These are phyloP conservation scores for Drosophila setosimentum DNA, from an alignment of 2,888 invertebrate species.

Conservation along the genomic window DNA sequence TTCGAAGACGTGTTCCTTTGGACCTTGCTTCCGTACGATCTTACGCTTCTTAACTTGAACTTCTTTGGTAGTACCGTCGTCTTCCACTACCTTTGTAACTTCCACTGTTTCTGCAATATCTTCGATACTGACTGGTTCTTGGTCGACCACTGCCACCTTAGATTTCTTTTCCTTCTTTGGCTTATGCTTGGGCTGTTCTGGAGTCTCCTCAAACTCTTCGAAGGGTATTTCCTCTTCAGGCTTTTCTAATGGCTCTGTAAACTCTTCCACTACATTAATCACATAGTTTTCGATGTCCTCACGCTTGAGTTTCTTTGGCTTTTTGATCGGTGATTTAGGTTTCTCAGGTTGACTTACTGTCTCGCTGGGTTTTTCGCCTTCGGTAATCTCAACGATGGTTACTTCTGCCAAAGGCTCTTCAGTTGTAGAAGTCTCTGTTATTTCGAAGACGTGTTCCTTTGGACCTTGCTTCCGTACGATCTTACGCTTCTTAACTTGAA, in stretches of 20 bases:
- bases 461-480: slow-evolving; percentile 85
- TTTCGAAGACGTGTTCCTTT: slow-evolving; percentile 84
- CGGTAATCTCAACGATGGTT: background rate
- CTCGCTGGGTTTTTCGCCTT: background rate
- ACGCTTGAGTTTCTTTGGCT: slow-evolving; percentile 58
- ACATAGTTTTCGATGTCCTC: slow-evolving; percentile 71
- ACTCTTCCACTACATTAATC: slow-evolving; percentile 68
- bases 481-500: slow-evolving; percentile 84
- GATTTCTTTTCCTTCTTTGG: background rate
- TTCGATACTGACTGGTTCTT: slow-evolving; percentile 47
- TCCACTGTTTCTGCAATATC: slow-evolving; percentile 73
- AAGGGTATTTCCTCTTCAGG: background rate
- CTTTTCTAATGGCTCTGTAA: slow-evolving; percentile 15
- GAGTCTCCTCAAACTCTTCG: slow-evolving; percentile 52
- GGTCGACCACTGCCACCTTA: background rate
- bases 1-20: slow-evolving; percentile 84
- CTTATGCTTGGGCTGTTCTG: background rate
- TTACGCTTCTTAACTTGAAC: slow-evolving; percentile 84
- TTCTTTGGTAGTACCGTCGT: slow-evolving; percentile 82
- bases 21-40: slow-evolving; percentile 84
- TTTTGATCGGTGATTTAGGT: slow-evolving; percentile 56
- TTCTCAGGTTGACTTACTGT: slow-evolving; percentile 17
- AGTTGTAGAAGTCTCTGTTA: background rate
- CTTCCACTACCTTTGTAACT: slow-evolving; percentile 66
- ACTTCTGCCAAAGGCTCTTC: slow-evolving; percentile 1